Conservation (phyloP, 2,113 vertebrate species). For the Scomber colias region DNA sequence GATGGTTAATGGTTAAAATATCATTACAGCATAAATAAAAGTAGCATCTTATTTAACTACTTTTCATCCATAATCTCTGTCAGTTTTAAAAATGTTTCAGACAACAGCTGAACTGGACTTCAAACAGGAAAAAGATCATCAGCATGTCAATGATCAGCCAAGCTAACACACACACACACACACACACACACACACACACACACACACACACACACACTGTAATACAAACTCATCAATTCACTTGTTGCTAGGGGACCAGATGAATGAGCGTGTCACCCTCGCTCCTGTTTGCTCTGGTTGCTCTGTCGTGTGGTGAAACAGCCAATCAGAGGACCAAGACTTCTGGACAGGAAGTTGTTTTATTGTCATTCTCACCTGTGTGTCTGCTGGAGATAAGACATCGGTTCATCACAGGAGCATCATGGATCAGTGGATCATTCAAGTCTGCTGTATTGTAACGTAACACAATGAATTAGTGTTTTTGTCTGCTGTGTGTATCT, state of each 20-base stretch:
- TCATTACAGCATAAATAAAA: too few species aligned
- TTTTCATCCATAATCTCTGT: too few species aligned
- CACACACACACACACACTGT: too few species aligned
- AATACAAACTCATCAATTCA: slow-evolving; percentile 36
- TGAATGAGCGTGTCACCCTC: slow-evolving; percentile 15
- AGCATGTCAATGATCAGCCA: slow-evolving; percentile 65
- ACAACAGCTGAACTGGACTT: slow-evolving; percentile 27
- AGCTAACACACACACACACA: neutral
- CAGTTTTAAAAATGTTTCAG: too few species aligned
- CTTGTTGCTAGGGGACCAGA: slow-evolving; percentile 62
- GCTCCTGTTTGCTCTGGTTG: slow-evolving; percentile 40
- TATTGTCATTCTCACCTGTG: slow-evolving; percentile 2
- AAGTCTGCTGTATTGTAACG: too few species aligned
- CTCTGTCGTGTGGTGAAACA: slow-evolving; percentile 9
- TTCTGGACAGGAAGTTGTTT: neutral
- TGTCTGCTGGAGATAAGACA: neutral
- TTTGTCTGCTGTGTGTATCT: too few species aligned
- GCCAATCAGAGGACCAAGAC: slow-evolving; percentile 40
- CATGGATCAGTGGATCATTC: neutral
- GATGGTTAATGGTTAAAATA: too few species aligned
- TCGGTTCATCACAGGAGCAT: neutral
- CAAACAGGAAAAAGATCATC: slow-evolving; percentile 57
- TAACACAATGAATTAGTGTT: too few species aligned
- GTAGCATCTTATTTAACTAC: too few species aligned
- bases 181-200: too few species aligned